phyloP scores from a whole-genome alignment of 2,888 invertebrate species.

The Platerodrilus igneus region DNA sequence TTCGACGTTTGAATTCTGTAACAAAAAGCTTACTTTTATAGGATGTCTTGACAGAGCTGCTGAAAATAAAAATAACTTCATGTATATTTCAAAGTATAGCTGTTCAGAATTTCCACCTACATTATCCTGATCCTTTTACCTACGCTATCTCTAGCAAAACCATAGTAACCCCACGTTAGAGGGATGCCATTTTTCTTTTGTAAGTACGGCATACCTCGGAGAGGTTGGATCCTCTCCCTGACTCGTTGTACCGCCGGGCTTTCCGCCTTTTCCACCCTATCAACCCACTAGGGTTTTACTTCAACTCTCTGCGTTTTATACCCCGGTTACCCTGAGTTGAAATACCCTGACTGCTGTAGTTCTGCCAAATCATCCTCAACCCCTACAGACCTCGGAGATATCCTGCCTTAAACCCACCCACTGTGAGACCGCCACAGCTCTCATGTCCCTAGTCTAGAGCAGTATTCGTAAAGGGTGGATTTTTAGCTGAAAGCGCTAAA shows the following conservation, averaged over 20 bases:
- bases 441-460: slow-evolving; percentile 37
- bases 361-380: slow-evolving; percentile 49
- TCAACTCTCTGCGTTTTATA: slow-evolving; percentile 39
- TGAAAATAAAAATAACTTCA: slow-evolving; percentile 19
- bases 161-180: slow-evolving; percentile 36
- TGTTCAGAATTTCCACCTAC: slow-evolving; percentile 20
- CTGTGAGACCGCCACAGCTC: slow-evolving; percentile 32
- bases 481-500: slow-evolving; percentile 15
- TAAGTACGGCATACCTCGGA: slow-evolving; percentile 31
- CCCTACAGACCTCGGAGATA: slow-evolving; percentile 44
- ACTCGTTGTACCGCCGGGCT: slow-evolving; percentile 31
- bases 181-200: slow-evolving; percentile 34
- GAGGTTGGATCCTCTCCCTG: slow-evolving; percentile 35
- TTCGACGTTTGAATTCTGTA: slow-evolving; percentile 68
- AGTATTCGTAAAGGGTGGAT: slow-evolving; percentile 34
- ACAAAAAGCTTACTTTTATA: slow-evolving; percentile 41
- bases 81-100: slow-evolving; percentile 19
- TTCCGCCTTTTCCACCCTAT: slow-evolving; percentile 28
- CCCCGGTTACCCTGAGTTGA: slow-evolving; percentile 42
- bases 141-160: slow-evolving; percentile 30
- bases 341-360: slow-evolving; percentile 42
- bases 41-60: slow-evolving; percentile 14
- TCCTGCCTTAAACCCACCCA: slow-evolving; percentile 37
- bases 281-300: slow-evolving; percentile 31
- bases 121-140: slow-evolving; percentile 25